Conservation (phyloP, 2,797 vertebrate genomes). For the Jordanella pulchra region DNA sequence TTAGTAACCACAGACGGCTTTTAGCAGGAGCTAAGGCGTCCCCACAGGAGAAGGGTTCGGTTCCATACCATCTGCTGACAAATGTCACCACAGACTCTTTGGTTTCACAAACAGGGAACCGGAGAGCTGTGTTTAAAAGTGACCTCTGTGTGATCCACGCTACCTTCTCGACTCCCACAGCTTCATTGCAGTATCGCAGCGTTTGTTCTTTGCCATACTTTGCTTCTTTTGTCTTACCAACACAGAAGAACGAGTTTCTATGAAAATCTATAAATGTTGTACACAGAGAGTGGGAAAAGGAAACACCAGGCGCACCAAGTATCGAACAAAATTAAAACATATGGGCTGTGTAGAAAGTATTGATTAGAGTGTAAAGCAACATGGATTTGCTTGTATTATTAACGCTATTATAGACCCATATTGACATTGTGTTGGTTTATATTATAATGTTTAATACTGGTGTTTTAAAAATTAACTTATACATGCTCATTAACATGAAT, state of each 20-base stretch:
- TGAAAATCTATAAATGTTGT: conserved; percentile 72
- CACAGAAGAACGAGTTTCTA: conserved; percentile 33
- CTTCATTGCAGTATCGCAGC: conserved; percentile 46
- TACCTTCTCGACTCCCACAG: conserved; percentile 60
- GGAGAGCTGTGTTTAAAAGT: conserved; percentile 86
- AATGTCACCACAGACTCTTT: conserved; percentile 83
- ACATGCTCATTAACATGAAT: too few species aligned
- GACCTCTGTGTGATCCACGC: conserved; percentile 84
- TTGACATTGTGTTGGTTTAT: conserved; percentile 63
- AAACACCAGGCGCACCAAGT: conserved; percentile 67
- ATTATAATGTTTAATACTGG: conserved; percentile 64
- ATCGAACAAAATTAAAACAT: conserved; percentile 79
- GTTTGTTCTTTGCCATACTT: conserved; percentile 57
- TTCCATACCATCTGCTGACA: conserved; percentile 90
- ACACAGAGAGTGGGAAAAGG: conserved; percentile 53
- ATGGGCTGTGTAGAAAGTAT: conserved; percentile 73
- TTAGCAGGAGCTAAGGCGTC: conserved; percentile 84
- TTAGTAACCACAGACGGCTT: conserved; percentile 92
- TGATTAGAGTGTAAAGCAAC: conserved; percentile 71
- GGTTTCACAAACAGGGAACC: conserved; percentile 85
- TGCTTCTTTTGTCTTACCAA: conserved; percentile 55
- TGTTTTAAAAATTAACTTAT: conserved; percentile 11
- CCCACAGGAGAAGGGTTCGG: conserved; percentile 83
- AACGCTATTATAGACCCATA: conserved; percentile 68
- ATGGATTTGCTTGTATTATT: conserved; percentile 76